A percentile compares a stretch with the other conserved stretches of the same genome.
phyloP scores from a whole-genome alignment of 2,888 invertebrate species.

The Himalopsyche kuldschensis region DNA sequence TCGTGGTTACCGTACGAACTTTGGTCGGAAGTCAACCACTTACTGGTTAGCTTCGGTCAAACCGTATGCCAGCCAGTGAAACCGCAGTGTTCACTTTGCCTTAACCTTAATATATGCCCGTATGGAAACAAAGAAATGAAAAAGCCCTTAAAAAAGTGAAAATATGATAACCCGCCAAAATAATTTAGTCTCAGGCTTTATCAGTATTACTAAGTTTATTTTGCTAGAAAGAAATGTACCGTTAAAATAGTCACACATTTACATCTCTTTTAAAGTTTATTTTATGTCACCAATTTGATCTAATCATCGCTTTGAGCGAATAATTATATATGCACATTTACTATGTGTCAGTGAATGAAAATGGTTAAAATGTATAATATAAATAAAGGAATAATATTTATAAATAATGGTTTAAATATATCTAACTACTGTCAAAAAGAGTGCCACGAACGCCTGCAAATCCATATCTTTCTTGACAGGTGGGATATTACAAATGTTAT shows the following conservation, averaged over 20 bases:
- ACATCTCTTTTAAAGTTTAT: too few species aligned
- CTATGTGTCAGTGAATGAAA: too few species aligned
- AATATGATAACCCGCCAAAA: slow-evolving; percentile 24
- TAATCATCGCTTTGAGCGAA: too few species aligned
- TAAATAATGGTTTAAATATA: too few species aligned
- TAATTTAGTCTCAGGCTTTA: background rate
- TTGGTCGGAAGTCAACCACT: slow-evolving; percentile 86
- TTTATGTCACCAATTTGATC: too few species aligned
- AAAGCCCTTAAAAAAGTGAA: slow-evolving; percentile 26
- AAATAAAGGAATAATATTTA: too few species aligned
- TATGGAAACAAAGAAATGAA: slow-evolving; percentile 54
- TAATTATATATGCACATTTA: too few species aligned
- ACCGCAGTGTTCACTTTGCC: slow-evolving; percentile 82
- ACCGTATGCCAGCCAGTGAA: slow-evolving; percentile 81
- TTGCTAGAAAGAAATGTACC: background rate
- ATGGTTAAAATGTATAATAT: too few species aligned
- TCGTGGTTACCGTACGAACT: slow-evolving; percentile 83
- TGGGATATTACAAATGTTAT: too few species aligned
- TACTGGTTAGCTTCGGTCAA: slow-evolving; percentile 97
- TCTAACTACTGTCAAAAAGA: too few species aligned
- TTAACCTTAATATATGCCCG: slow-evolving; percentile 84
- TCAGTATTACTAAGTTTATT: background rate
- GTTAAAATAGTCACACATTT: background rate
- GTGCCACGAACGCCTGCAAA: too few species aligned
- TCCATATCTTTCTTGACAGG: too few species aligned